These are phyloP conservation scores for Salvelinus namaycush DNA, from an alignment of 2,113 vertebrate genomes.

Conservation along the genomic window DNA sequence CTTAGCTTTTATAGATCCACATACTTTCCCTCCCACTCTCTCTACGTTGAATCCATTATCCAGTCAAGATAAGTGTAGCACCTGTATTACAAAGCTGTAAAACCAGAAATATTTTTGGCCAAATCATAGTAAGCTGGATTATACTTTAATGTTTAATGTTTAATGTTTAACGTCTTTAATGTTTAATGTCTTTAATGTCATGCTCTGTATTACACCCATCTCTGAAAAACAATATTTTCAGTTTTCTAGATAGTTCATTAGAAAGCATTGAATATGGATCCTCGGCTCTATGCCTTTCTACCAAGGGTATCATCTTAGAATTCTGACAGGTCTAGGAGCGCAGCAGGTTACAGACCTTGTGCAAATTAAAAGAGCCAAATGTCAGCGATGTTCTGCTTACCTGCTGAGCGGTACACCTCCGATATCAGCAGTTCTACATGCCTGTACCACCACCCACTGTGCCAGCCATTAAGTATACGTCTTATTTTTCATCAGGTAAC, in stretches of 20 bases:
- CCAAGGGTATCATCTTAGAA: constrained; percentile 34
- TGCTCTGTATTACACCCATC: too few species aligned
- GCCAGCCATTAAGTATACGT: constrained; percentile 70
- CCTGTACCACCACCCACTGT: constrained; percentile 54
- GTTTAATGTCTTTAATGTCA: too few species aligned
- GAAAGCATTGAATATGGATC: too few species aligned
- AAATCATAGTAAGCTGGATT: too few species aligned
- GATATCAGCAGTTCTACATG: constrained; percentile 55
- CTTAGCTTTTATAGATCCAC: neutral
- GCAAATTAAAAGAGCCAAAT: constrained; percentile 62
- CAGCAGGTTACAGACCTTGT: constrained; percentile 47
- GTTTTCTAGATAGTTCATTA: too few species aligned
- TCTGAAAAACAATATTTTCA: too few species aligned
- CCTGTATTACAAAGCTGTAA: too few species aligned
- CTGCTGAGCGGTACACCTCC: constrained; percentile 59
- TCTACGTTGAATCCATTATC: too few species aligned
- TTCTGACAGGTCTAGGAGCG: constrained; percentile 44
- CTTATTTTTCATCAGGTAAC: constrained; percentile 59
- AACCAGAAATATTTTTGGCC: too few species aligned
- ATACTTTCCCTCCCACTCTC: neutral
- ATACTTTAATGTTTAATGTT: too few species aligned
- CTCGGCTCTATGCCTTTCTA: neutral
- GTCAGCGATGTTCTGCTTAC: constrained; percentile 60
- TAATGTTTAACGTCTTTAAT: too few species aligned
- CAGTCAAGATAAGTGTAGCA: too few species aligned